Base-by-base conservation (phyloP, 2,113 vertebrate genomes). In the Erinaceus europaeus region DNA sequence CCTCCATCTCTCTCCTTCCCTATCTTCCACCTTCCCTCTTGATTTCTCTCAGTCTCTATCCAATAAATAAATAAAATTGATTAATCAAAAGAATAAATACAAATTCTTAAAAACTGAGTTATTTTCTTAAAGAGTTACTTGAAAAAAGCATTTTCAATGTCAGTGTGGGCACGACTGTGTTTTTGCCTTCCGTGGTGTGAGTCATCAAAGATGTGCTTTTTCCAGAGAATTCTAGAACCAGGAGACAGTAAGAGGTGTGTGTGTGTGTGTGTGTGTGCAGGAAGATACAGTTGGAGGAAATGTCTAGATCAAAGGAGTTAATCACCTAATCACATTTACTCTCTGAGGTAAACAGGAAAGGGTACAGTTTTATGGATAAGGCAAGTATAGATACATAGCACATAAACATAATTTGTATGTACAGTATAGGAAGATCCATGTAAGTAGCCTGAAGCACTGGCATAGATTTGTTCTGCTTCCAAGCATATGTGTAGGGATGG, bases 361-460 rank as follows among this genome's bases (percentile, higher is more conserved):
- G 7, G 17, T 32, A 61, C 17, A 50, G 17, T 21, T n/a, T 3
- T 27, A 46, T 14, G 48, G 36, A 10, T 50, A 74, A 90, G 64
- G 48, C 34, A 57, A 57, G 29, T 57, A 20, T 57, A 57, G 48
- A 17, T 17, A n/a, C 48, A 9, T 17, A n/a, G n/a, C n/a, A n/a
- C n/a, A n/a, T n/a, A n/a, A n/a, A n/a, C 25, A 4, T 57, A n/a
- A n/a, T n/a, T n/a, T n/a, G n/a, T n/a, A n/a, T n/a, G n/a, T n/a
- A n/a, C n/a, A n/a, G 78, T 50, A 21, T 27, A 25, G 27, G 57
- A 86, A 73, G 67, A 36, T 18, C 25, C 9, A n/a, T 44, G 84
- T 81, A 84, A 90, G 84, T 81, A 93, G 67, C 52, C 62, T 86
- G 68, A 65, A 90, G 77, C 32, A 61, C 32, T 69, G 81, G 72